Conservation (phyloP, 2,797 vertebrate genomes). For the Halcyon badia region DNA sequence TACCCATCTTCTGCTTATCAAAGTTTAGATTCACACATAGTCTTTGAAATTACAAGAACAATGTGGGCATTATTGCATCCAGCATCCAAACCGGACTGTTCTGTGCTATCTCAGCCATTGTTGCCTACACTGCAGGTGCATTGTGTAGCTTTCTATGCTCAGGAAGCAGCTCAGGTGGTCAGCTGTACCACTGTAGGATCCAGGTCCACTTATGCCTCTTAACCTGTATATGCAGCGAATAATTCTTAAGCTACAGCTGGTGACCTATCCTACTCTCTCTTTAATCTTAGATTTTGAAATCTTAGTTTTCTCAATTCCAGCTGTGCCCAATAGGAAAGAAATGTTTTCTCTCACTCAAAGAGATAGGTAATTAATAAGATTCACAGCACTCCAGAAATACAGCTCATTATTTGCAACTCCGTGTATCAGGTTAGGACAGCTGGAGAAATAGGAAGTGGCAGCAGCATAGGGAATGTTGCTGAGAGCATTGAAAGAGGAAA, state of each 20-base stretch:
- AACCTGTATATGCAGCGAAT: background rate
- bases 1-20: background rate
- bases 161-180: background rate
- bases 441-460: conserved; percentile 16
- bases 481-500: background rate
- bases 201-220: rapidly evolving
- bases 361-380: conserved; percentile 37
- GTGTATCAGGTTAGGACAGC: background rate
- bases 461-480: background rate
- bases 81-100: background rate
- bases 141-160: background rate
- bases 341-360: background rate
- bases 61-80: background rate
- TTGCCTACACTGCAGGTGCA: rapidly evolving
- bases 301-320: conserved; percentile 5
- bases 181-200: background rate
- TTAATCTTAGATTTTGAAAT: conserved; percentile 5
- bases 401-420: conserved; percentile 44
- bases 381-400: conserved; percentile 18
- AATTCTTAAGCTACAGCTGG: background rate
- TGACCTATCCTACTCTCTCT: background rate
- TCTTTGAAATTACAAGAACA: background rate
- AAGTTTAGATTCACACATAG: background rate
- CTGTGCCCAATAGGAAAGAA: conserved; percentile 18
- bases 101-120: rapidly evolving